Conservation (phyloP, 2,113 vertebrate species). For the Mobula hypostoma region DNA sequence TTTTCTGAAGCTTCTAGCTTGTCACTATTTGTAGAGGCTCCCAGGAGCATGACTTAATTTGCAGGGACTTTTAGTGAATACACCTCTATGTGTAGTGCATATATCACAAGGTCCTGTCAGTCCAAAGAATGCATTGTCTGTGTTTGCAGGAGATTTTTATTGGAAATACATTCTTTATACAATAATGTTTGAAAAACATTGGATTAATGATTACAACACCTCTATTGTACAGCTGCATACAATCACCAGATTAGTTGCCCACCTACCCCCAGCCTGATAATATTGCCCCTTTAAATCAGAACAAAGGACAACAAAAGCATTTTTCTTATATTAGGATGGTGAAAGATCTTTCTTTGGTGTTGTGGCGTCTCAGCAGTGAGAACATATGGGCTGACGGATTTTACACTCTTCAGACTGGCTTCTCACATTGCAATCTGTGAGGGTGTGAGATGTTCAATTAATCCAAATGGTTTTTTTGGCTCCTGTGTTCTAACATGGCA, state of each 20-base stretch:
- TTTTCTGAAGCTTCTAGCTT: too few relatives aligned
- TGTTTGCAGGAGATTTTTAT: not conserved
- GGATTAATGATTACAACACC: not conserved
- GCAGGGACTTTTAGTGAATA: not conserved
- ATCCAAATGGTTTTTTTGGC: slow-evolving; percentile 31
- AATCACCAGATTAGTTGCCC: not conserved
- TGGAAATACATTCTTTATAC: not conserved
- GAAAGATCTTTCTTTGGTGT: not conserved
- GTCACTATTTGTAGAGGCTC: too few relatives aligned
- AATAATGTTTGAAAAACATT: not conserved
- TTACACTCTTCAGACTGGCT: slow-evolving; percentile 16
- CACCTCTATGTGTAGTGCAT: not conserved
- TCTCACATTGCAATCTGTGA: slow-evolving; percentile 33
- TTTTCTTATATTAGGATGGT: not conserved
- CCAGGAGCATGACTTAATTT: not conserved
- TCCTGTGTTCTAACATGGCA: not conserved
- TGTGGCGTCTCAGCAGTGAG: not conserved
- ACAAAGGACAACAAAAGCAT: not conserved
- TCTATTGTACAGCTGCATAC: not conserved
- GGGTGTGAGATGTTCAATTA: slow-evolving; percentile 29
- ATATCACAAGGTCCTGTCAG: too few relatives aligned
- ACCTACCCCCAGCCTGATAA: not conserved
- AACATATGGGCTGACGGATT: slow-evolving; percentile 34
- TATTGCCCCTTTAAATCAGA: slow-evolving; percentile 6
- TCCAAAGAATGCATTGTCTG: too few relatives aligned